Conservation (phyloP, 2,888 invertebrate genomes). For the Itoplectis maculator region DNA sequence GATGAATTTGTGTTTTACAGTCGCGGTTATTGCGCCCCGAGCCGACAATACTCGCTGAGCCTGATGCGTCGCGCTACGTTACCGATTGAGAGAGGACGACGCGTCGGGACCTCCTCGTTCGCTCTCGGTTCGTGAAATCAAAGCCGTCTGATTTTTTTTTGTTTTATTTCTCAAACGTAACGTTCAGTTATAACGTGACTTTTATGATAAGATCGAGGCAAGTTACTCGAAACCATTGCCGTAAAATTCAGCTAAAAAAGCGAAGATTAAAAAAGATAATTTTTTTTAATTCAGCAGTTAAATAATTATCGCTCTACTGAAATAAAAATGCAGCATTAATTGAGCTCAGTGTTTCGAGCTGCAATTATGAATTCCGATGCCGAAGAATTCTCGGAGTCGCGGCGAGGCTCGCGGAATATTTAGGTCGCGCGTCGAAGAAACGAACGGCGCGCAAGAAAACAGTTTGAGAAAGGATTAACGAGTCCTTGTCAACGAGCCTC, state of each 20-base stretch:
- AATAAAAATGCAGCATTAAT: not conserved
- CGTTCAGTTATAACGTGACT: too few relatives aligned
- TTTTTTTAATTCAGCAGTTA: too few relatives aligned
- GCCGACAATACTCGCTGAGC: not conserved
- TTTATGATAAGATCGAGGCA: too few relatives aligned
- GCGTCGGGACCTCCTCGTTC: constrained; percentile 45
- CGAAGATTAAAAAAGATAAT: not conserved
- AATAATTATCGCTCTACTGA: too few relatives aligned
- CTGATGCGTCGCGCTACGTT: constrained; percentile 38
- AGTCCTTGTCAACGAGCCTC: constrained; percentile 62
- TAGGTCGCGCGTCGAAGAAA: constrained; percentile 39
- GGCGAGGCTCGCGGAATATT: constrained; percentile 17
- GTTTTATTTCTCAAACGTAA: too few relatives aligned
- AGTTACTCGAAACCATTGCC: too few relatives aligned
- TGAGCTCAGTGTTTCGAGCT: not conserved
- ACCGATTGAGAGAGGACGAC: constrained; percentile 45
- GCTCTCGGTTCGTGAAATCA: constrained; percentile 31
- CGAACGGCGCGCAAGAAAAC: not conserved
- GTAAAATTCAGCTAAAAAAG: too few relatives aligned
- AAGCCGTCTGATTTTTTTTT: constrained; percentile 24
- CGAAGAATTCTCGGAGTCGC: constrained; percentile 14
- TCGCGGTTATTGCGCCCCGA: not conserved
- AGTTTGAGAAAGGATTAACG: constrained; percentile 65
- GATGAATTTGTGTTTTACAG: constrained; percentile 20
- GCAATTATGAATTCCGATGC: not conserved